Evolutionary conservation across 2,888 invertebrate species (phyloP), one percentile per base, ranked within the genome.

Genomic region (Pachymerium ferrugineum): DNA sequence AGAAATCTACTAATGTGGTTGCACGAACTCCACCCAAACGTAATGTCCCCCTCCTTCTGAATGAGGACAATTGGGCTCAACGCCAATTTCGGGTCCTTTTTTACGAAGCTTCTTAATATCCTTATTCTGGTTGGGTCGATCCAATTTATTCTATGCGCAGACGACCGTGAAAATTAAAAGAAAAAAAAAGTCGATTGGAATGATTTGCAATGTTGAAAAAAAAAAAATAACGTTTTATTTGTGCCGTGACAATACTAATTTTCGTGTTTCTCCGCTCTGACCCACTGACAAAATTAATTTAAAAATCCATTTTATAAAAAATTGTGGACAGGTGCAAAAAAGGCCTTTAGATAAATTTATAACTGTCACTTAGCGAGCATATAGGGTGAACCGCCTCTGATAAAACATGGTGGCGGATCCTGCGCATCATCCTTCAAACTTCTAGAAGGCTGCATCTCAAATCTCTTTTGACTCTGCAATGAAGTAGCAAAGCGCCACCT

Each of bases 351-450:
- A 62, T n/a, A n/a, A 28, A 22, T n/a, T 19, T 62, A 62, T 22
- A 38, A 4, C 12, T 38, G n/a, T 25, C 62, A 12, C 25, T 22
- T 1, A 62, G 12, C 62, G n/a, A 25, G 10, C 22, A 22, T 25
- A 22, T 25, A 25, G 54, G 6, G 54, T 25, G 10, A 54, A 22
- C 25, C 62, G 62, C 62, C 62, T 25, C 25, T 25, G 62, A 62
- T 62, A 62, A n/a, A 62, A 62, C 62, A 62, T 62, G 62, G 62
- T 62, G 62, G 62, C 62, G 62, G 62, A 28, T 62, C 28, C 62
- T 62, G 62, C 62, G 62, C 62, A 62, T 22, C 62, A 62, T 62
- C 62, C 62, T 62, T 19, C 62, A 25, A n/a, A n/a, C 62, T 62
- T 25, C 25, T 62, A 62, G n/a, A 22, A 62, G 62, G 28, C 28